Base-by-base conservation (phyloP, 2,888 invertebrate species). In the Nymphalis c-album region DNA sequence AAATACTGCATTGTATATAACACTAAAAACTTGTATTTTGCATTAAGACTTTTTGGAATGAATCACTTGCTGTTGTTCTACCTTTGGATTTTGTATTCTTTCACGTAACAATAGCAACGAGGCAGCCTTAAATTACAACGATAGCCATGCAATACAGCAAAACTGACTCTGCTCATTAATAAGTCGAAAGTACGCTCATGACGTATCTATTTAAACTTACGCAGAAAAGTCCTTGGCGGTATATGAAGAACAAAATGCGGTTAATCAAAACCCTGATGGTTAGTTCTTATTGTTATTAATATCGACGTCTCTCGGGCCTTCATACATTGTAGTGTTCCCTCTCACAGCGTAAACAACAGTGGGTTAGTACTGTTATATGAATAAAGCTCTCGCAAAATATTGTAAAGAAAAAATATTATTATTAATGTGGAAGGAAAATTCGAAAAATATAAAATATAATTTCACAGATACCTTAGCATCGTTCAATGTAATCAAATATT, bases 181-280 rank as follows among this genome's bases (percentile, higher is more conserved):
- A 7, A 31, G 7, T 6, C 17, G 17, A 40, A 57, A 40, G 35
- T 57, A 57, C 18, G 40, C 40, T 18, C 57, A 57, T 20, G 18
- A 1, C 57, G 6, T 40, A 40, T 40, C 57, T 3, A 57, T 57
- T 57, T 1, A 57, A 40, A 17, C 53, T 55, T 55, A 55, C 3
- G n/a, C 26, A 7, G 31, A 17, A 17, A 31, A 55, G 2, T 51
- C 26, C n/a, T 31, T 61, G 63, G 51, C 67, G 63, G 63, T 48
- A 68, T 62, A 47, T 57, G 59, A 60, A 62, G 63, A 64, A 50
- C 67, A 46, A 63, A 70, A 68, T 65, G 64, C 48, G 65, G 68
- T 68, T 70, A 65, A 68, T 70, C 68, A 65, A 70, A 65, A 70
- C 64, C 65, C 64, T 63, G 55, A 68, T 70, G 60, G 63, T 13